Conservation (phyloP, 2,888 invertebrate species). For the Heliconius erato region DNA sequence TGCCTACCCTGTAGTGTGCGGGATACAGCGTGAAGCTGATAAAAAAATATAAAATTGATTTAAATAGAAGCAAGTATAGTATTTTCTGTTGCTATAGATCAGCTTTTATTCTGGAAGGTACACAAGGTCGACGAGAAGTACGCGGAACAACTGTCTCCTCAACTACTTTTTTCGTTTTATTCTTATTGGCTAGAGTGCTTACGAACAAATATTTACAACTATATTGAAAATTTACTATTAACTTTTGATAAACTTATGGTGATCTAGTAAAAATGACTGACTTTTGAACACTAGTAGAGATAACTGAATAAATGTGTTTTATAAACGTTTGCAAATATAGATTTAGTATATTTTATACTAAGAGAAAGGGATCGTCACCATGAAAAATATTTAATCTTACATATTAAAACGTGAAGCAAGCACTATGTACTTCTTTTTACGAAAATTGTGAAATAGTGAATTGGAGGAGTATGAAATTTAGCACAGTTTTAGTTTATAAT, state of each 20-base stretch:
- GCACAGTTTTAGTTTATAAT: too few relatives aligned
- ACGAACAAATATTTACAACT: constrained; percentile 25
- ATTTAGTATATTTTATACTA: too few relatives aligned
- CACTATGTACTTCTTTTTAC: too few relatives aligned
- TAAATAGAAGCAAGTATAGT: neutral
- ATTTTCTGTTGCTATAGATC: constrained; percentile 37
- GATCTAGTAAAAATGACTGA: neutral
- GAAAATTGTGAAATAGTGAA: too few relatives aligned
- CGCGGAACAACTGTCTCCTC: constrained; percentile 61
- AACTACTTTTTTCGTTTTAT: constrained; percentile 55
- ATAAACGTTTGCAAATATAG: too few relatives aligned
- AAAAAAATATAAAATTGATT: neutral
- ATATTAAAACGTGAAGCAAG: too few relatives aligned
- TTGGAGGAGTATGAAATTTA: too few relatives aligned
- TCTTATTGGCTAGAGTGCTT: constrained; percentile 51
- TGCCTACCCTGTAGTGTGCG: too few relatives aligned
- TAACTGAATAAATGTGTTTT: neutral
- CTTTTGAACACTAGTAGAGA: neutral
- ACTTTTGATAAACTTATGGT: neutral
- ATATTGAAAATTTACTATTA: neutral
- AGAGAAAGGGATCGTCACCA: too few relatives aligned
- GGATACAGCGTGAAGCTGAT: too few relatives aligned
- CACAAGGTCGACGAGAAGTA: constrained; percentile 61
- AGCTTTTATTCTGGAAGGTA: constrained; percentile 50
- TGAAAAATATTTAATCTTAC: too few relatives aligned